Base-by-base conservation (phyloP, 2,797 vertebrate genomes). In the Poecilia wingei region DNA sequence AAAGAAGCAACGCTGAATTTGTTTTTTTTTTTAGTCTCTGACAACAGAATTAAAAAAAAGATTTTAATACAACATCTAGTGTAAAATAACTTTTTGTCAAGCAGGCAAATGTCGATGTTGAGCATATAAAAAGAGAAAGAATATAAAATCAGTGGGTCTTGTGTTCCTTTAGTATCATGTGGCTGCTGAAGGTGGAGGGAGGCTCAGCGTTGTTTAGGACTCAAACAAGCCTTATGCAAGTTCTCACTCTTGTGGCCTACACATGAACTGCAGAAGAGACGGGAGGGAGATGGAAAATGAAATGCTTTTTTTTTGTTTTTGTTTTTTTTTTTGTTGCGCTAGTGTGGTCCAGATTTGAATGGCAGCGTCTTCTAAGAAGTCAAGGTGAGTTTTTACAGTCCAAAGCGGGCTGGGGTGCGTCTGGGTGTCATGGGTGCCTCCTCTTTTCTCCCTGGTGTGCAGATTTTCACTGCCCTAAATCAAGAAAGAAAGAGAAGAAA, bases 381-480 rank as follows among this genome's bases (percentile, higher is more conserved):
- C 8, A 49, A 7, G 39, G 43, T 6, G 45, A 9, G 22, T 55
- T 89, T 89, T 84, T 94, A 99, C 81, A 99, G 96, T 84, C 98
- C 98, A 45, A 99, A 99, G 80, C 98, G 97, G 28, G 98, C 96
- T 3, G 98, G 98, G 1, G 97, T 99, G 77, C 94, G 96, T 85
- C 96, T 97, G 36, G 98, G 98, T 0, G 97, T 99, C 96, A 97
- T 96, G 51, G 97, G 97, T 10, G 96, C 95, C n/a, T 98, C 97
- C 39, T 99, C 98, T 84, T 89, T 97, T 86, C 98, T 96, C 75
- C 98, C 98, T 3, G 98, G 98, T 10, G 98, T 99, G 85, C 96
- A 98, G 95, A 99, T 99, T 92, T 97, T 98, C 16, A 96, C 91
- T 5, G 95, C 96, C 92, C 98, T 99, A 84, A 69, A 83, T 61